phyloP scores from a whole-genome alignment of 37 sponge, comb jelly and placozoan species.

The Cliona cf. orientalis region DNA sequence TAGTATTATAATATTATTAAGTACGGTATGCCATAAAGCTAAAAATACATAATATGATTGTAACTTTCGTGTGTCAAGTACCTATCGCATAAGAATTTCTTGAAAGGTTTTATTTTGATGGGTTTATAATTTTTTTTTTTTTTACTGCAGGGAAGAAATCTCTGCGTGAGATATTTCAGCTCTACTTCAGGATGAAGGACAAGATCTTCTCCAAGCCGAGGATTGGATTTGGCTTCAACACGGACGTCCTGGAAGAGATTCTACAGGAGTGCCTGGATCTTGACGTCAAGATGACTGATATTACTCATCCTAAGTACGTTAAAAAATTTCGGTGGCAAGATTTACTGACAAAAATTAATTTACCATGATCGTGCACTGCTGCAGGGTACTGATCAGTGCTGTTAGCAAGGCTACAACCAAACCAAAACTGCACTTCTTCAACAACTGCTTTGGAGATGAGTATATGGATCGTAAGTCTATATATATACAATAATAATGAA shows the following conservation, averaged over 20 bases:
- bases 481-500: no score
- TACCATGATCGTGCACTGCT: no score
- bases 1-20: no score
- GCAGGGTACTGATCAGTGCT: conserved; percentile 62
- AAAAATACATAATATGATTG: no score
- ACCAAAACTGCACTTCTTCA: conserved; percentile 68
- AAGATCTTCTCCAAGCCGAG: conserved; percentile 9
- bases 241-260: conserved; percentile 46
- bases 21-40: no score
- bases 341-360: no score
- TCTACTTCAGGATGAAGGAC: conserved; percentile 51
- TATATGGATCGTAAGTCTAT: conserved; percentile 33
- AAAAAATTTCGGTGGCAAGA: no score
- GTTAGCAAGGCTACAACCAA: conserved; percentile 52
- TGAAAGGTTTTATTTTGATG: no score
- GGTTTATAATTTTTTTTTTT: no score
- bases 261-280: conserved; percentile 42
- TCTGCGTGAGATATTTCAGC: conserved; percentile 22
- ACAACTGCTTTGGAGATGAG: conserved; percentile 66
- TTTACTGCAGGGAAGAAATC: conserved; percentile 37
- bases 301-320: conserved; percentile 49
- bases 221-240: conserved; percentile 19
- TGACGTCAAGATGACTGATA: conserved; percentile 42
- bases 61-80: no score
- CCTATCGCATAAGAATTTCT: no score